phyloP scores from a whole-genome alignment of 2,797 vertebrate genomes.

The Sebastes vulpes region DNA sequence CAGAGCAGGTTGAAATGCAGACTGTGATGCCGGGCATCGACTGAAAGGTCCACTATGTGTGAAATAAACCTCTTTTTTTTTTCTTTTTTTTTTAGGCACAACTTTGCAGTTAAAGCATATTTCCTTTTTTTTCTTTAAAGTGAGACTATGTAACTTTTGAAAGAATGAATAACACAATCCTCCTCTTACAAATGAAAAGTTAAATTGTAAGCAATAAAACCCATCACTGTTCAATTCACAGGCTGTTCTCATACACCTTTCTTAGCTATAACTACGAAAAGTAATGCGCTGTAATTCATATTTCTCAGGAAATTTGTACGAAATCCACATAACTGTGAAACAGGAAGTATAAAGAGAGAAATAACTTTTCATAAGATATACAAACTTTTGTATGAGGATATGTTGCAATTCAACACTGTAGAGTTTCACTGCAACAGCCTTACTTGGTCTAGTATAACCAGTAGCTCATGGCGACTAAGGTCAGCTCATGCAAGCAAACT shows the following conservation, averaged over 20 bases:
- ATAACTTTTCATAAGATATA: too few species aligned
- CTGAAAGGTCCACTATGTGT: background rate
- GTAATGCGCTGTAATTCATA: background rate
- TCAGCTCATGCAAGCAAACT: background rate
- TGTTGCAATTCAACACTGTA: background rate
- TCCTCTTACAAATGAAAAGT: background rate
- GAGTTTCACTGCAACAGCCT: background rate
- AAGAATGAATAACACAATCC: background rate
- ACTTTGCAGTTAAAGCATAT: background rate
- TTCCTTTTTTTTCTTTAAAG: constrained; percentile 4
- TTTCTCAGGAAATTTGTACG: background rate
- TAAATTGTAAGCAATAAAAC: background rate
- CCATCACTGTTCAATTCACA: background rate
- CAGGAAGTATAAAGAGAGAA: too few species aligned
- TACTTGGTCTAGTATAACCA: background rate
- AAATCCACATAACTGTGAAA: background rate
- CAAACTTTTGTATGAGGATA: too few species aligned
- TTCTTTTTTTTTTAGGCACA: background rate
- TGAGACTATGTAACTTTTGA: background rate
- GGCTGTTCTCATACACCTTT: background rate
- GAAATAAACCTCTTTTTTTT: background rate
- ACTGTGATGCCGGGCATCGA: background rate
- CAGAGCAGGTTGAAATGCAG: constrained; percentile 3
- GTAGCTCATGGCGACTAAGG: background rate
- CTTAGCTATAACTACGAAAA: background rate